Base-by-base conservation (phyloP, 2,797 vertebrate species). In the Enteromius thamalakanensis region DNA sequence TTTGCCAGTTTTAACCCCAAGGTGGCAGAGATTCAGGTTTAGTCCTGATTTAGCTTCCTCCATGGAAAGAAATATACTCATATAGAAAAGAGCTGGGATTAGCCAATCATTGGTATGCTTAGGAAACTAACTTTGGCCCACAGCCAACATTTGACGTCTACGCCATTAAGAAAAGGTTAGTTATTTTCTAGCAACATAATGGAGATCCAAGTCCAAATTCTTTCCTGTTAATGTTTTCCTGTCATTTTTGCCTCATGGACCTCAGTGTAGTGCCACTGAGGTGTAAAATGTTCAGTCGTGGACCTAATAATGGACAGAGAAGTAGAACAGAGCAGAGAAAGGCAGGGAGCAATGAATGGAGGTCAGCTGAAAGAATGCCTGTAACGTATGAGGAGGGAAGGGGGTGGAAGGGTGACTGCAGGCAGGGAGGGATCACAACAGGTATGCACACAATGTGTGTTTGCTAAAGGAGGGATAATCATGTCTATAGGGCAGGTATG, bases 331-430 rank as follows among this genome's bases (percentile, higher is more conserved):
- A 79, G 55, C 77, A 86, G 70, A 82, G 80, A 81, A 69, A 78
- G 72, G 75, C 68, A 82, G 51, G 78, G 86, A 89, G 87, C 86
- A 86, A 88, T 92, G 91, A 91, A 92, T 90, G 90, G 89, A 91
- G 92, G 90, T 93, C 90, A 90, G 80, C 71, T 89, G 83, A 91
- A 94, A 87, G 94, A 94, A 94, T 94, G 90, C 64, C 80, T 90
- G 89, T 87, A 91, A 95, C 93, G 93, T 85, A 72, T 84, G 81
- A 81, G 80, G 86, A 82, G 76, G 77, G 87, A 86, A 87, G 86
- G 72, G 87, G 77, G 26, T 79, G 40, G 85, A 76, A 53, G 12
- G 69, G 87, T 82, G 76, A 29, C 6, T 62, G 70, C 62, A 29
- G 51, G 23, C 42, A 86, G 80, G 47, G 68, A 76, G 64, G 42